These are phyloP conservation scores for Neomicropteryx cornuta DNA, from an alignment of 1,140 invertebrate species.

Conservation along the genomic window DNA sequence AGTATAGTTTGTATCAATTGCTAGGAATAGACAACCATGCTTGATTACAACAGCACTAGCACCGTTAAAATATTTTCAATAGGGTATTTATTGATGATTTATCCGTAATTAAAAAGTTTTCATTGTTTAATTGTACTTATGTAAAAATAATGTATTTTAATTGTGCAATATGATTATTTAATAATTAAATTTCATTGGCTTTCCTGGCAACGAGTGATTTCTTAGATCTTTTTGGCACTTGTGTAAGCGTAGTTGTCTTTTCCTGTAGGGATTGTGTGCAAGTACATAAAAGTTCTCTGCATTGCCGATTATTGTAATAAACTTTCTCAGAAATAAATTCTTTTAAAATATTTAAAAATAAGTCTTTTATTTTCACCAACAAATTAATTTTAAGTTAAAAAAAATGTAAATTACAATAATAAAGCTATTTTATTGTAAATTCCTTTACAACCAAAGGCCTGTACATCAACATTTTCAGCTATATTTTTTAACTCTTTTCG, in stretches of 20 bases:
- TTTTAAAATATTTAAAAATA: constrained; percentile 32
- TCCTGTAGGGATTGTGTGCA: constrained; percentile 19
- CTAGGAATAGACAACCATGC: too few relatives aligned
- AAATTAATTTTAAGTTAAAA: constrained; percentile 5
- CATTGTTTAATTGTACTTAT: neutral
- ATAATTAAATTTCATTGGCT: neutral
- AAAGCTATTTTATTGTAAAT: constrained; percentile 27
- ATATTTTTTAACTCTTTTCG: constrained; percentile 18
- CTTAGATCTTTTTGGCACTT: neutral
- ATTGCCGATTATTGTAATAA: constrained; percentile 40
- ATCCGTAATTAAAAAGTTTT: neutral
- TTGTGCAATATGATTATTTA: neutral
- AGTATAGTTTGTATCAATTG: too few relatives aligned
- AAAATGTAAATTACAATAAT: constrained; percentile 6
- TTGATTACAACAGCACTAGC: too few relatives aligned
- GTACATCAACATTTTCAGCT: constrained; percentile 27
- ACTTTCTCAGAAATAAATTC: constrained; percentile 39
- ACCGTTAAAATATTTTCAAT: too few relatives aligned
- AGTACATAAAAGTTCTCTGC: constrained; percentile 24
- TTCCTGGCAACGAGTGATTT: neutral
- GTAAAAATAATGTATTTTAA: neutral
- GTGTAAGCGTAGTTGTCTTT: constrained; percentile 13
- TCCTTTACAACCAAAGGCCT: constrained; percentile 32
- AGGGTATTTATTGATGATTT: constrained; percentile 42
- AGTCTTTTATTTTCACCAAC: constrained; percentile 13